Percentiles rank a stretch among this genome's conserved stretches.
These are phyloP conservation scores for Candidula unifasciata DNA, from an alignment of 2,888 invertebrate species.

Conservation along the genomic window DNA sequence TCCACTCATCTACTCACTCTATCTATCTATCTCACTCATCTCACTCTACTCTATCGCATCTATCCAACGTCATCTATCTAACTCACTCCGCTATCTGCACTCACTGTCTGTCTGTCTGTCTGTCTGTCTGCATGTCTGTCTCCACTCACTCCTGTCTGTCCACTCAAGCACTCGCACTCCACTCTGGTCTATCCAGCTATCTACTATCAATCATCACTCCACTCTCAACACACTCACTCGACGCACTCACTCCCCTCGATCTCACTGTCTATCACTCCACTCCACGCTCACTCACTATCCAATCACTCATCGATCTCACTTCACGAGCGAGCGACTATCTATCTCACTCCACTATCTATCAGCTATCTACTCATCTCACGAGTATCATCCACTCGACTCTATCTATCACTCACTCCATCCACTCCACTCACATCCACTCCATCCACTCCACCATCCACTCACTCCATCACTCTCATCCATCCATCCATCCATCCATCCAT, in stretches of 20 bases:
- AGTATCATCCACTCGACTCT: no score
- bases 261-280: neutral
- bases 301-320: no score
- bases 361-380: conserved; percentile 10
- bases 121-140: no score
- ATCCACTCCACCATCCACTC: neutral
- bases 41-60: no score
- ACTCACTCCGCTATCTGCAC: conserved; percentile 5
- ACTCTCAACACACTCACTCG: neutral
- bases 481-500: neutral
- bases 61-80: no score
- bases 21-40: conserved; percentile 25
- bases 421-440: neutral
- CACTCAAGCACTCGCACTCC: no score
- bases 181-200: neutral
- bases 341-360: neutral
- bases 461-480: neutral
- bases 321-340: no score
- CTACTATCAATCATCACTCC: neutral
- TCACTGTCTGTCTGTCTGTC: no score
- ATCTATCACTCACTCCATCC: no score
- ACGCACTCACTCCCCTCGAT: neutral
- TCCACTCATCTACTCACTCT: no score
- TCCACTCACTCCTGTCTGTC: no score
- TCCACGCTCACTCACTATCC: neutral